Conservation (phyloP, 2,888 invertebrate genomes). For the Seladonia tumulorum region DNA sequence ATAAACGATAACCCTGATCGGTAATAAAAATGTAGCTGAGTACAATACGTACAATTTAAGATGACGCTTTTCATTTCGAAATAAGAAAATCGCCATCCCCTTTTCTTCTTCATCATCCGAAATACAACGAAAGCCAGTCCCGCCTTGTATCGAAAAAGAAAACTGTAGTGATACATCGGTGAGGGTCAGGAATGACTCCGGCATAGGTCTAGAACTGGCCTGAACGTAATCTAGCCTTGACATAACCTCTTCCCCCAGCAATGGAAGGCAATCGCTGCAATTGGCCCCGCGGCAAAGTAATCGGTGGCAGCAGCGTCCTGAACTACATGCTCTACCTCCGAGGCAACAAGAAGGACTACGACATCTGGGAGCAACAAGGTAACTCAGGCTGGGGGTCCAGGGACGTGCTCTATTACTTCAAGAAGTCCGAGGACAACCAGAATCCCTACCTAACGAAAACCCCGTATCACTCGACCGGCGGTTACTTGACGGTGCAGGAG, state of each 20-base stretch:
- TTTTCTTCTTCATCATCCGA: too few relatives aligned
- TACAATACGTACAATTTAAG: too few relatives aligned
- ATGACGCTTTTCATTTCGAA: too few relatives aligned
- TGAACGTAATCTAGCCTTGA: too few relatives aligned
- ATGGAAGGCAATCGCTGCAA: conserved; percentile 94
- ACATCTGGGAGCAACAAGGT: conserved; percentile 94
- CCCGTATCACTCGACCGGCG: conserved; percentile 92
- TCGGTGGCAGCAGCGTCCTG: conserved; percentile 95
- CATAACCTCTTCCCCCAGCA: conserved; percentile 85
- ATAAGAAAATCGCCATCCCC: too few relatives aligned
- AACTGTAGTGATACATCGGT: too few relatives aligned
- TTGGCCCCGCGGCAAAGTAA: conserved; percentile 96
- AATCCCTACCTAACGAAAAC: conserved; percentile 93
- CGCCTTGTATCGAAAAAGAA: too few relatives aligned
- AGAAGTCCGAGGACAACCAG: conserved; percentile 95
- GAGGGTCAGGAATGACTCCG: too few relatives aligned
- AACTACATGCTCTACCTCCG: conserved; percentile 97
- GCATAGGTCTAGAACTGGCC: too few relatives aligned
- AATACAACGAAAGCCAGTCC: too few relatives aligned
- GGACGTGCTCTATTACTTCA: conserved; percentile 93
- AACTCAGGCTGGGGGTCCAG: conserved; percentile 95
- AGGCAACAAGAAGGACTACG: conserved; percentile 95
- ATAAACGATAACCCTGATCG: too few relatives aligned
- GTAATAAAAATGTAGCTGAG: too few relatives aligned
- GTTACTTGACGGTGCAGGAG: conserved; percentile 93